Percentiles rank a stretch among this genome's conserved stretches.
phyloP scores from a whole-genome alignment of 23 tunicate species.

The Ascidia mentula region DNA sequence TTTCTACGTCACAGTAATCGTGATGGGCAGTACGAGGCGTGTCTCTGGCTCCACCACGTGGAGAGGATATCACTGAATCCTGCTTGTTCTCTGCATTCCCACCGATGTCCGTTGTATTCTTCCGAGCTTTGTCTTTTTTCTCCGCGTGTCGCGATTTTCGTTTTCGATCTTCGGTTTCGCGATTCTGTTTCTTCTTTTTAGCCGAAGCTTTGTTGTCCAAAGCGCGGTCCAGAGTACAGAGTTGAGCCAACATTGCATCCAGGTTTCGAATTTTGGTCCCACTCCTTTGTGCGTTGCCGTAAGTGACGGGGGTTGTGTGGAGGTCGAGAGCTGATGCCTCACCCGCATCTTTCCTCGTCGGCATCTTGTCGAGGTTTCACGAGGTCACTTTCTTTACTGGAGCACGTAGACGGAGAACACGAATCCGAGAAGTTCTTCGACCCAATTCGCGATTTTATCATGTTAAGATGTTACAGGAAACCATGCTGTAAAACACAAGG shows the following conservation, averaged over 20 bases:
- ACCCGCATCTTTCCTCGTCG: not conserved
- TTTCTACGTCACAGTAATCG: not conserved
- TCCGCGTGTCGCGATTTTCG: not conserved
- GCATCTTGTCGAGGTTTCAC: not conserved
- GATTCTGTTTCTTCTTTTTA: not conserved
- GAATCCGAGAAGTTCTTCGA: too few species aligned
- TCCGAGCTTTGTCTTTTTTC: not conserved
- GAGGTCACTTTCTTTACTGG: too few species aligned
- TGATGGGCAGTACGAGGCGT: not conserved
- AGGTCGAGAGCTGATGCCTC: not conserved
- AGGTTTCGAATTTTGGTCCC: constrained; percentile 13
- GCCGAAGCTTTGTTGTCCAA: constrained; percentile 19
- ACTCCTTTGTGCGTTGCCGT: not conserved
- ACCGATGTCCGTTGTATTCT: not conserved
- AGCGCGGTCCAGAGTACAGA: constrained; percentile 33
- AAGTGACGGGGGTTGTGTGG: not conserved
- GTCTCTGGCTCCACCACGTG: not conserved
- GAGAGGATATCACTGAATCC: not conserved
- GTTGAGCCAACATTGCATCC: constrained; percentile 49
- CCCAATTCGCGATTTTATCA: too few species aligned
- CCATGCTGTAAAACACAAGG: too few species aligned
- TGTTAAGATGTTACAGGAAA: too few species aligned
- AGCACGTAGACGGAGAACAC: too few species aligned
- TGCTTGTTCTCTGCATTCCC: not conserved
- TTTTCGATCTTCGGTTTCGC: not conserved